Evolutionary conservation across 2,113 vertebrate species (phyloP).

Genomic region (Balaeniceps rex): DNA sequence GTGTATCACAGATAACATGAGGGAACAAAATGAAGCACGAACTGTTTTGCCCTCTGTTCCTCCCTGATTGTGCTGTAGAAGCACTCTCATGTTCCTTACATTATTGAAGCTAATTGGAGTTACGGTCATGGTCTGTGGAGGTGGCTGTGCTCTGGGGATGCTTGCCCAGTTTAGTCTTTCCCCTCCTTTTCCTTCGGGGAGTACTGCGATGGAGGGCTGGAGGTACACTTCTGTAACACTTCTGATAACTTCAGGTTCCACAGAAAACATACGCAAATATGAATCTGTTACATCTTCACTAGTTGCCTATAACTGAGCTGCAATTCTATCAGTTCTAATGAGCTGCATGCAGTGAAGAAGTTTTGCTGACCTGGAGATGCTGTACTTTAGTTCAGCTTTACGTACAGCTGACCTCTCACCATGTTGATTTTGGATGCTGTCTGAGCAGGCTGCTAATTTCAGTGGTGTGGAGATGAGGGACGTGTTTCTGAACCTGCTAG

Average conservation of each 20-base stretch:
- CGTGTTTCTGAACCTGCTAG: neutral
- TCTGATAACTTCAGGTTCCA: neutral
- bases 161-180: neutral
- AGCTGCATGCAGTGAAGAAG: neutral
- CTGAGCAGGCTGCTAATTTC: neutral
- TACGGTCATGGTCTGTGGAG: neutral
- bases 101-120: neutral
- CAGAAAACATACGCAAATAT: neutral
- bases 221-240: neutral
- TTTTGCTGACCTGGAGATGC: neutral
- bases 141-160: neutral
- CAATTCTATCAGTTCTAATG: neutral
- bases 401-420: neutral
- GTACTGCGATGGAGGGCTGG: neutral
- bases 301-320: neutral
- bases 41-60: neutral
- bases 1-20: neutral
- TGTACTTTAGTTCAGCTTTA: neutral
- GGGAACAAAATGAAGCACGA: neutral
- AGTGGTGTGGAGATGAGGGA: neutral
- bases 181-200: neutral
- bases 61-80: neutral
- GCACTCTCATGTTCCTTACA: neutral
- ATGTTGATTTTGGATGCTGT: neutral
- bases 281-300: neutral